Conservation (phyloP, 2,888 invertebrate genomes). For the Xestia ashworthii region DNA sequence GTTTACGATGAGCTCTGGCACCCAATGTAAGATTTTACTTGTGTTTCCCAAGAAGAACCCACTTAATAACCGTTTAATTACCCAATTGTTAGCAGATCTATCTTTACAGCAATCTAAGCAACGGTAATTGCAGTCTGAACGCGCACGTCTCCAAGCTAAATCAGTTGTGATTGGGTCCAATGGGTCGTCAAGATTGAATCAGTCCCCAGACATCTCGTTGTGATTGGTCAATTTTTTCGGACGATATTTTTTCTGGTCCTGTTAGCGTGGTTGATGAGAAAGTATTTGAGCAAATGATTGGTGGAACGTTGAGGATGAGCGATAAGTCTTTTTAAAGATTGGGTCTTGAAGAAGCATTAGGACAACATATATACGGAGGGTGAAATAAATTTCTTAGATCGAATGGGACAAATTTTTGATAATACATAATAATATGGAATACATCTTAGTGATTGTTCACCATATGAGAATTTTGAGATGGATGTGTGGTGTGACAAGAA, state of each 20-base stretch:
- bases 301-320: neutral
- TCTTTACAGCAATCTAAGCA: constrained; percentile 26
- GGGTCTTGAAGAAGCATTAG: neutral
- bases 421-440: neutral
- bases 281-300: constrained; percentile 26
- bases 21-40: no score
- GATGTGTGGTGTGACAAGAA: no score
- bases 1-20: no score
- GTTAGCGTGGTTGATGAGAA: constrained; percentile 27
- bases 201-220: constrained; percentile 27
- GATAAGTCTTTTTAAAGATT: constrained; percentile 4
- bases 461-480: no score
- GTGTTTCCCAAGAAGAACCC: no score
- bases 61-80: constrained; percentile 41
- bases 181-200: constrained; percentile 51
- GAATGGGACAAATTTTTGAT: neutral
- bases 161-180: constrained; percentile 51
- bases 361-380: neutral
- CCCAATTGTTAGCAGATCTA: constrained; percentile 35
- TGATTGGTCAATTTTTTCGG: constrained; percentile 39
- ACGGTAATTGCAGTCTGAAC: constrained; percentile 38
- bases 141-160: constrained; percentile 42
- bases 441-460: no score
- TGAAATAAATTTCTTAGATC: neutral
- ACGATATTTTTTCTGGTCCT: constrained; percentile 6